Percentiles rank a stretch among this genome's conserved stretches.
Conservation (phyloP, 2,113 vertebrate genomes). For the Falco punctatus region DNA sequence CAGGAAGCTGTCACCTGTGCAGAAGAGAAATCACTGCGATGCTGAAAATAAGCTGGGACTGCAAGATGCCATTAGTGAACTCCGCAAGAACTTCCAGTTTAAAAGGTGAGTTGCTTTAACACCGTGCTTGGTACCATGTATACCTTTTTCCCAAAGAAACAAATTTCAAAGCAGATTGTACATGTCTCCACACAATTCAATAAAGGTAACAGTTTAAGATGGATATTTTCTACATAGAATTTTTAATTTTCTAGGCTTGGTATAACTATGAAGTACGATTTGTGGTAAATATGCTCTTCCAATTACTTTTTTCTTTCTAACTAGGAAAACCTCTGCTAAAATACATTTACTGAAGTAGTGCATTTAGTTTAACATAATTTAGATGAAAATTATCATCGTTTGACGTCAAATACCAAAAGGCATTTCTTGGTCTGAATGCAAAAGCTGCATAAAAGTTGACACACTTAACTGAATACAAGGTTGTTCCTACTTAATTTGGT, state of each 20-base stretch:
- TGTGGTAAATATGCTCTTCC: background rate
- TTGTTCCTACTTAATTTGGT: background rate
- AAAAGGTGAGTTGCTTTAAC: slow-evolving; percentile 79
- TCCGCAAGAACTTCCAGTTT: slow-evolving; percentile 92
- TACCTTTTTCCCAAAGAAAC: background rate
- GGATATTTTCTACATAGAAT: background rate
- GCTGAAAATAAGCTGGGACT: slow-evolving; percentile 86
- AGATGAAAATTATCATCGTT: background rate
- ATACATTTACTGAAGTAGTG: background rate
- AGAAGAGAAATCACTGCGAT: slow-evolving; percentile 69
- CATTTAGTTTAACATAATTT: background rate
- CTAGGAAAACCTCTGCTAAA: background rate
- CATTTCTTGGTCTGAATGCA: background rate
- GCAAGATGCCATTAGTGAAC: slow-evolving; percentile 86
- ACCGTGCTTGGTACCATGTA: background rate
- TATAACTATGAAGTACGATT: background rate
- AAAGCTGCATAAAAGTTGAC: background rate
- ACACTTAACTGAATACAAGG: background rate
- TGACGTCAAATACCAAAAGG: background rate
- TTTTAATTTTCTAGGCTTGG: background rate
- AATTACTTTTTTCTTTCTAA: background rate
- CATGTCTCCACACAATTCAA: background rate
- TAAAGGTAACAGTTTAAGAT: background rate
- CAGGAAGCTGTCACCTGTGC: slow-evolving; percentile 67
- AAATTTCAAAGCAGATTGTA: background rate